Evolutionary conservation across 2,113 vertebrate species (phyloP).

Genomic region (Vidua chalybeata): DNA sequence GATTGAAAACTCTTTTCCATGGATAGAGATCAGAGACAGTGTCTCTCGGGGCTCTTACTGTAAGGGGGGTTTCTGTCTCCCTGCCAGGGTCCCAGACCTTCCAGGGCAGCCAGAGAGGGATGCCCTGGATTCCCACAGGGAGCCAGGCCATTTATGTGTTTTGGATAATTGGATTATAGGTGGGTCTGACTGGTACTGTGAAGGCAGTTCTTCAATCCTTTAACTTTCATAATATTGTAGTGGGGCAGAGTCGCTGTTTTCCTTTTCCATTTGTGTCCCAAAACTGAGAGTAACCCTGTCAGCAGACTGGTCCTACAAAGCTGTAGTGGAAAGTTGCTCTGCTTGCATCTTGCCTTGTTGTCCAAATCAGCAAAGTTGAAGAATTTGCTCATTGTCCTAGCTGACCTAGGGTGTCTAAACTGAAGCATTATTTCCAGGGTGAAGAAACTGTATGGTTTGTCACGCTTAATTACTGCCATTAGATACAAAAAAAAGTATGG

Average conservation of each 20-base stretch:
- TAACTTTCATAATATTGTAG: not conserved
- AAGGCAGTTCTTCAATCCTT: not conserved
- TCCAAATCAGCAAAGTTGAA: not conserved
- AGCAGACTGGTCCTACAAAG: not conserved
- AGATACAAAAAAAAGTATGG: not conserved
- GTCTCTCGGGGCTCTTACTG: too few species aligned
- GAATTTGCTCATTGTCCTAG: not conserved
- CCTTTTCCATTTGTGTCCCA: not conserved
- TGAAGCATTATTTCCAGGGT: not conserved
- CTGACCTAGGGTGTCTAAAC: not conserved
- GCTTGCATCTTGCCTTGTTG: not conserved
- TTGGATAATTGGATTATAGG: not conserved
- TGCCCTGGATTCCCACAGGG: too few species aligned
- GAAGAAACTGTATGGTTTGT: not conserved
- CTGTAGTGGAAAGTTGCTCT: not conserved
- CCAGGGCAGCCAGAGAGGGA: too few species aligned
- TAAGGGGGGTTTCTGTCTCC: too few species aligned
- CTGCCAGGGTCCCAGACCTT: too few species aligned
- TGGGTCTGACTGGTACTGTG: fast-evolving
- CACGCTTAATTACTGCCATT: not conserved
- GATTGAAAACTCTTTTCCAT: too few species aligned
- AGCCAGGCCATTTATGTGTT: not conserved
- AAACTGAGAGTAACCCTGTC: not conserved
- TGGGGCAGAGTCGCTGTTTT: not conserved
- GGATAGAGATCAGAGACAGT: too few species aligned